Conservation (phyloP, 2,113 vertebrate species). For the Marmota flaviventris region DNA sequence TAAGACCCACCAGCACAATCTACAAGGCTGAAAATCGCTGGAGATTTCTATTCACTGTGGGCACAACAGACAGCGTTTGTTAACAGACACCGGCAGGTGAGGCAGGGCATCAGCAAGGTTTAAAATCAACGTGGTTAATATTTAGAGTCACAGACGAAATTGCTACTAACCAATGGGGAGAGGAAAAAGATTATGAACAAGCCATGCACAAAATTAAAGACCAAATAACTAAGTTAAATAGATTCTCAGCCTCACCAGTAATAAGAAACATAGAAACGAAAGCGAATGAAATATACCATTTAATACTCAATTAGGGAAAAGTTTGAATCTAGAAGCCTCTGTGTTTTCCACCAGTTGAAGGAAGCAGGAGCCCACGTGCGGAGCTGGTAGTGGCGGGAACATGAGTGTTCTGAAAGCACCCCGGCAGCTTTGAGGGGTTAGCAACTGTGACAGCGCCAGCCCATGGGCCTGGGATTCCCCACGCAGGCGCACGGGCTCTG, state of each 20-base stretch:
- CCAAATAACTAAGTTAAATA: neutral
- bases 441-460: neutral
- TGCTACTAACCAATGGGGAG: neutral
- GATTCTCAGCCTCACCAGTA: neutral
- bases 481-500: neutral
- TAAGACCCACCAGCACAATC: neutral
- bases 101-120: neutral
- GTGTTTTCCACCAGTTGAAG: neutral
- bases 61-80: neutral
- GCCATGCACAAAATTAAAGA: neutral
- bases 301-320: neutral
- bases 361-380: neutral
- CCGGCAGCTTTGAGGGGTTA: neutral
- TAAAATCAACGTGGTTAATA: neutral
- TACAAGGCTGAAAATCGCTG: neutral
- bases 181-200: neutral
- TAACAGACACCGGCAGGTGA: neutral
- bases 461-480: neutral
- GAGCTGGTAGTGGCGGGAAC: neutral
- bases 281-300: neutral
- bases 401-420: neutral
- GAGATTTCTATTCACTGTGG: neutral
- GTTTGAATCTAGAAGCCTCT: neutral
- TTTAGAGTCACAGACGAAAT: neutral
- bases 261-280: neutral